phyloP scores from a whole-genome alignment of 2,888 invertebrate species.

The Frankliniella intonsa region DNA sequence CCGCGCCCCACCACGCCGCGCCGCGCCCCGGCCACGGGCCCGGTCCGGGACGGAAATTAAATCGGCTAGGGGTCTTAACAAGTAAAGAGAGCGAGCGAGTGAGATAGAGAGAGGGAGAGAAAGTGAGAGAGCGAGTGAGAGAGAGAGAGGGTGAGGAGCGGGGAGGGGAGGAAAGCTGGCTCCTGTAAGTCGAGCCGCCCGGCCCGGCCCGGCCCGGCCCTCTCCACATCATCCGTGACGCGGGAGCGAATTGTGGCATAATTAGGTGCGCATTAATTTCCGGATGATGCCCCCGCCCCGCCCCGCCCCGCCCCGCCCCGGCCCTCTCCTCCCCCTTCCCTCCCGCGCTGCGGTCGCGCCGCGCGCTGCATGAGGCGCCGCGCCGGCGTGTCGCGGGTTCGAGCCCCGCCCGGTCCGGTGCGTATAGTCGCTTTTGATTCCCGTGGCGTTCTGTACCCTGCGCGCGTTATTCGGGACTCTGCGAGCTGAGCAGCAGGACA shows the following conservation, averaged over 20 bases:
- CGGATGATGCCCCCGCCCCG: not conserved
- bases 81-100: not conserved
- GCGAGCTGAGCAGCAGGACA: not conserved
- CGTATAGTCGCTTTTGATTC: too few relatives aligned
- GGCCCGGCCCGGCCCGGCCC: not conserved
- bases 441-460: not conserved
- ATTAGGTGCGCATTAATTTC: slow-evolving; percentile 23
- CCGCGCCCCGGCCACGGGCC: not conserved
- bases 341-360: too few relatives aligned
- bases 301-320: not conserved
- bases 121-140: not conserved
- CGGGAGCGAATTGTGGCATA: slow-evolving; percentile 13
- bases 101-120: not conserved
- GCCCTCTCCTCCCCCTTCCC: not conserved
- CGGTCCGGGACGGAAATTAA: not conserved
- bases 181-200: too few relatives aligned
- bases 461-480: not conserved
- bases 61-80: not conserved
- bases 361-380: not conserved
- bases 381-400: not conserved
- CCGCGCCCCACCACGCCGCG: not conserved
- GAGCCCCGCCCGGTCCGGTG: not conserved
- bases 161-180: too few relatives aligned
- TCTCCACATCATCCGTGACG: not conserved
- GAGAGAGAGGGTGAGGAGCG: not conserved